Evolutionary conservation across 2,888 invertebrate species (phyloP).

Genomic region (Limulus polyphemus): DNA sequence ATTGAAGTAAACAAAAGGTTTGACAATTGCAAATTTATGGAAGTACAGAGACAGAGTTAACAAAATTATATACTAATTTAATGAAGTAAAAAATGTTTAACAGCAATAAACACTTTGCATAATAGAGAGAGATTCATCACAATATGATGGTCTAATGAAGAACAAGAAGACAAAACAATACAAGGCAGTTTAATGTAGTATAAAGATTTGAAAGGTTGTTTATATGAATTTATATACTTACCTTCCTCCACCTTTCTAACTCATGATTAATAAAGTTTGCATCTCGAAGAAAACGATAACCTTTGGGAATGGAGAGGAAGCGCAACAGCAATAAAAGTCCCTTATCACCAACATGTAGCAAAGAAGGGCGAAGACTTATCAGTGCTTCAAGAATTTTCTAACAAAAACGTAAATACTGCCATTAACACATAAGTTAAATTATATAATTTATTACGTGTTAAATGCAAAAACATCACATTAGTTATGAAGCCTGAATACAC

Average conservation of each 20-base stretch:
- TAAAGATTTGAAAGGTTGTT: no score
- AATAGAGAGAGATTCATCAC: no score
- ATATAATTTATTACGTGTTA: background rate
- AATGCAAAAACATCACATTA: background rate
- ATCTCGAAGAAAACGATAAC: conserved; percentile 50
- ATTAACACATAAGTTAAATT: background rate
- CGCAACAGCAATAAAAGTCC: conserved; percentile 63
- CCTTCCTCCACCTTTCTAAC: conserved; percentile 59
- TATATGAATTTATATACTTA: conserved; percentile 16
- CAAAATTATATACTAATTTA: no score
- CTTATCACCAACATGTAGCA: conserved; percentile 58
- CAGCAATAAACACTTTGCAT: no score
- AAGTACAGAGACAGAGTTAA: no score
- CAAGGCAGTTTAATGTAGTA: no score
- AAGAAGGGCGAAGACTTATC: conserved; percentile 54
- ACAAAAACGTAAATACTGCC: background rate
- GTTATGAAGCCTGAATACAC: no score
- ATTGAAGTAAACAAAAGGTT: no score
- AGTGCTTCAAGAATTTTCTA: conserved; percentile 61
- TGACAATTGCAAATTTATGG: no score
- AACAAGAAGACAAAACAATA: no score
- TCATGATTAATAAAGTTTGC: conserved; percentile 55
- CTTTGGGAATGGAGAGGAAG: conserved; percentile 57
- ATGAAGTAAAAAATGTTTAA: no score
- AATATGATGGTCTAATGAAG: no score